A percentile compares a stretch with the other conserved stretches of the same genome.
phyloP scores from a whole-genome alignment of 1,140 invertebrate genomes.

The Eurosta solidaginis region DNA sequence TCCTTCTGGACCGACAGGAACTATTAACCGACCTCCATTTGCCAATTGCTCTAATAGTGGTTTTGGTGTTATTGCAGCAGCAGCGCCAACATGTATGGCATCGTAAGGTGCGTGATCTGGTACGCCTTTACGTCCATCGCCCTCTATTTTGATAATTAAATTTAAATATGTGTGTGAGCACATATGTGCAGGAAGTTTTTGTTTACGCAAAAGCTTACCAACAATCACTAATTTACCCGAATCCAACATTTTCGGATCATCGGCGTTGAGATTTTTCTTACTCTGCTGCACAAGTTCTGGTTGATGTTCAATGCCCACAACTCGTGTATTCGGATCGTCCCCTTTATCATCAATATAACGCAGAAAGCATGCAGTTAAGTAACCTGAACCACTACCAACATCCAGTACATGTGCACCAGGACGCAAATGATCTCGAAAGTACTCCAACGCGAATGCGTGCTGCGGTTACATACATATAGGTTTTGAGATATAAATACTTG shows the following conservation, averaged over 20 bases:
- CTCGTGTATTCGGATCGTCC: conserved; percentile 69
- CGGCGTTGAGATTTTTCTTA: conserved; percentile 74
- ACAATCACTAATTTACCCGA: conserved; percentile 71
- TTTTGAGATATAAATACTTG: background rate
- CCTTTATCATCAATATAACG: conserved; percentile 46
- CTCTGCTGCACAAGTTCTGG: conserved; percentile 78
- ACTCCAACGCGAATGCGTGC: conserved; percentile 94
- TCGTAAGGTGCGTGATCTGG: conserved; percentile 77
- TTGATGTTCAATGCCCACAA: conserved; percentile 93
- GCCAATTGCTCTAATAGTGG: conserved; percentile 71
- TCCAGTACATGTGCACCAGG: conserved; percentile 84
- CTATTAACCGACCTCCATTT: conserved; percentile 85
- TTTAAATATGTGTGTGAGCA: background rate
- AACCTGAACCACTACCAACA: conserved; percentile 95
- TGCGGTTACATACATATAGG: conserved; percentile 40
- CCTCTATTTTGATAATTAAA: conserved; percentile 63
- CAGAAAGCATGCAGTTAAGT: conserved; percentile 94
- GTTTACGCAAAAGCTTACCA: conserved; percentile 62
- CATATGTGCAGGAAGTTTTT: background rate
- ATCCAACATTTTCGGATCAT: conserved; percentile 71
- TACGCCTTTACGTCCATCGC: conserved; percentile 83
- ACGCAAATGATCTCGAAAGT: conserved; percentile 79
- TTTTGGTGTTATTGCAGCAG: conserved; percentile 78
- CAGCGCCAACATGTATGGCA: conserved; percentile 94
- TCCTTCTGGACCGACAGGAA: conserved; percentile 86